Conservation (phyloP, 2,113 vertebrate genomes). For the Clupea harengus region DNA sequence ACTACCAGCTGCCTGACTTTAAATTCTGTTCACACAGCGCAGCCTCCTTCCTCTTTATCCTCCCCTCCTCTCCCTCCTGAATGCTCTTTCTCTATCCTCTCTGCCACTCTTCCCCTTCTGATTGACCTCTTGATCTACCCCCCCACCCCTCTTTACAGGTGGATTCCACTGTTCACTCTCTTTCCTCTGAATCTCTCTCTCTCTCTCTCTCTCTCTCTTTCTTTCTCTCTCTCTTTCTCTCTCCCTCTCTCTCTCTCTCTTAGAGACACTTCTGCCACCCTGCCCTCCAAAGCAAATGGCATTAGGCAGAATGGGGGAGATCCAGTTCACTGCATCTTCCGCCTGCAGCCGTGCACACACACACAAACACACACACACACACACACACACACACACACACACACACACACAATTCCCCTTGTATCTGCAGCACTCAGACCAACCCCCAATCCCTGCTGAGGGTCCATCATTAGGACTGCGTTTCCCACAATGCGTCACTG, state of each 20-base stretch:
- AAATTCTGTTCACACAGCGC: constrained; percentile 16
- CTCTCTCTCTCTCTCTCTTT: neutral
- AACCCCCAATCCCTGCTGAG: neutral
- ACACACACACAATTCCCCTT: constrained; percentile 3
- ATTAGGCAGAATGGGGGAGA: neutral
- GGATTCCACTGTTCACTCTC: neutral
- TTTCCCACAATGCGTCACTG: neutral
- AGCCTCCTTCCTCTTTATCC: neutral
- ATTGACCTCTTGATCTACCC: neutral
- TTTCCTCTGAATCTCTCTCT: neutral
- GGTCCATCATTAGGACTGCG: neutral
- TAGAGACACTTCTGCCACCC: neutral
- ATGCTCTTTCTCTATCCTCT: neutral
- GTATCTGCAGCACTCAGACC: neutral
- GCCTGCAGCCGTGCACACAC: neutral
- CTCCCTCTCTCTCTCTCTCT: neutral
- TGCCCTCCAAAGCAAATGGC: neutral
- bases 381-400: constrained; percentile 13
- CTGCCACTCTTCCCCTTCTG: neutral
- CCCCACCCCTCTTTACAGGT: neutral
- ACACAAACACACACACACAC: neutral
- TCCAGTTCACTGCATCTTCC: neutral
- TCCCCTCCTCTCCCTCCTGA: neutral
- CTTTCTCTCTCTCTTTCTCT: neutral
- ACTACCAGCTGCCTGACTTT: neutral